These are phyloP conservation scores for Bergia puertoricense DNA, from an alignment of 92 coral and sea anemone genomes.

Conservation along the genomic window DNA sequence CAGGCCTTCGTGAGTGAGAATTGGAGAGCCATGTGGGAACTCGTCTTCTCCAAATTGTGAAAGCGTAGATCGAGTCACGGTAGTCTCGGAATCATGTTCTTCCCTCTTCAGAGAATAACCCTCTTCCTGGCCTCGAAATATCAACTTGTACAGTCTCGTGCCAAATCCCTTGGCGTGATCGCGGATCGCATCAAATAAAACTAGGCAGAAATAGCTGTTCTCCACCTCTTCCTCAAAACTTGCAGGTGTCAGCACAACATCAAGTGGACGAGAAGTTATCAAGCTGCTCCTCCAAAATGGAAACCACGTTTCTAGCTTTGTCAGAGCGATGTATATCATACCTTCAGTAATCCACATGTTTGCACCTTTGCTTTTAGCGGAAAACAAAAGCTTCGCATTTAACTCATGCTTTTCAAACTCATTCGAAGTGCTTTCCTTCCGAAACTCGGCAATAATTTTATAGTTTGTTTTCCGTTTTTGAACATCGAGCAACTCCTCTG, in stretches of 20 bases:
- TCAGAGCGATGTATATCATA: not conserved
- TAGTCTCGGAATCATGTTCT: not conserved
- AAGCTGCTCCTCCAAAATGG: not conserved
- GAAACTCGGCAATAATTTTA: not conserved
- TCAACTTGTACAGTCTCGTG: not conserved
- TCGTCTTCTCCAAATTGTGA: not conserved
- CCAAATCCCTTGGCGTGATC: not conserved
- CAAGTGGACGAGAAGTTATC: not conserved
- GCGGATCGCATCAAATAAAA: not conserved
- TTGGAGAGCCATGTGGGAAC: not conserved
- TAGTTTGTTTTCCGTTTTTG: not conserved
- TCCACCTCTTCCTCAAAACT: not conserved
- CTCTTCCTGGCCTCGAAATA: not conserved
- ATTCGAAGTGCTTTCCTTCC: not conserved
- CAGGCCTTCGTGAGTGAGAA: not conserved
- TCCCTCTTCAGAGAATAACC: not conserved
- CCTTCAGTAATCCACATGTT: not conserved
- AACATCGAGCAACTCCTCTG: not conserved
- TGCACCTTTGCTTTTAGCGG: not conserved
- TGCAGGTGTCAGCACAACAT: not conserved
- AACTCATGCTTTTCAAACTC: not conserved
- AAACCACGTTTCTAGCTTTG: not conserved
- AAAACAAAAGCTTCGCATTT: not conserved
- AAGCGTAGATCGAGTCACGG: not conserved
- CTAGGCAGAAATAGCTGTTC: not conserved